Percentiles rank a stretch among this genome's conserved stretches.
phyloP scores from a whole-genome alignment of 1,140 invertebrate genomes.

The Drosophila sp. region DNA sequence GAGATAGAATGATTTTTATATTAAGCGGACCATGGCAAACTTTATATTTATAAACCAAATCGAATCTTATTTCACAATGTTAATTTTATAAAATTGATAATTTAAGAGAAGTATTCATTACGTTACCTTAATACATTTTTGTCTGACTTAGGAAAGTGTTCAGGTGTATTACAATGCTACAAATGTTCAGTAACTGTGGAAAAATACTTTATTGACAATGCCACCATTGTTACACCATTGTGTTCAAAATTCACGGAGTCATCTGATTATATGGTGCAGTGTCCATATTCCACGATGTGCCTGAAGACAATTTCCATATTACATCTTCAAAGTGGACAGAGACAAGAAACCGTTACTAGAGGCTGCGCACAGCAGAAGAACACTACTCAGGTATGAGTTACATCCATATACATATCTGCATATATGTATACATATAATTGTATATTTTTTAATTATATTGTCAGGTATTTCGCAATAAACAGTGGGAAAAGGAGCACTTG shows the following conservation, averaged over 20 bases:
- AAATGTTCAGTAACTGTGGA: slow-evolving; percentile 88
- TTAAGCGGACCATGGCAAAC: neutral
- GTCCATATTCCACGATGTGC: slow-evolving; percentile 92
- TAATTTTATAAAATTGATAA: too few species aligned
- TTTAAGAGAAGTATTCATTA: too few species aligned
- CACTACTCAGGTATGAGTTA: slow-evolving; percentile 85
- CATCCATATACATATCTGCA: neutral
- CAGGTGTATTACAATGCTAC: slow-evolving; percentile 86
- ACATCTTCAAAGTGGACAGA: slow-evolving; percentile 87
- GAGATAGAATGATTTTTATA: neutral
- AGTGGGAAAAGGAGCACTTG: slow-evolving; percentile 87
- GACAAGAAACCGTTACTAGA: slow-evolving; percentile 87
- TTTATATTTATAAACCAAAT: too few species aligned
- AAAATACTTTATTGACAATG: slow-evolving; percentile 62
- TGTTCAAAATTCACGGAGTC: slow-evolving; percentile 90
- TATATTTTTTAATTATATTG: slow-evolving; percentile 18
- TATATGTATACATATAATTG: slow-evolving; percentile 6
- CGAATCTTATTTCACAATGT: too few species aligned
- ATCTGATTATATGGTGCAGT: slow-evolving; percentile 88
- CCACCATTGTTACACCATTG: slow-evolving; percentile 85
- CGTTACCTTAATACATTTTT: too few species aligned
- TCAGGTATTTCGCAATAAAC: slow-evolving; percentile 85
- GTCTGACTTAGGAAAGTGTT: slow-evolving; percentile 45
- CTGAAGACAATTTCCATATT: slow-evolving; percentile 89
- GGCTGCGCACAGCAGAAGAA: slow-evolving; percentile 91